Percentiles rank a stretch among this genome's conserved stretches.
These are phyloP conservation scores for Tamandua tetradactyla DNA, from an alignment of 2,797 vertebrate genomes.

Conservation along the genomic window DNA sequence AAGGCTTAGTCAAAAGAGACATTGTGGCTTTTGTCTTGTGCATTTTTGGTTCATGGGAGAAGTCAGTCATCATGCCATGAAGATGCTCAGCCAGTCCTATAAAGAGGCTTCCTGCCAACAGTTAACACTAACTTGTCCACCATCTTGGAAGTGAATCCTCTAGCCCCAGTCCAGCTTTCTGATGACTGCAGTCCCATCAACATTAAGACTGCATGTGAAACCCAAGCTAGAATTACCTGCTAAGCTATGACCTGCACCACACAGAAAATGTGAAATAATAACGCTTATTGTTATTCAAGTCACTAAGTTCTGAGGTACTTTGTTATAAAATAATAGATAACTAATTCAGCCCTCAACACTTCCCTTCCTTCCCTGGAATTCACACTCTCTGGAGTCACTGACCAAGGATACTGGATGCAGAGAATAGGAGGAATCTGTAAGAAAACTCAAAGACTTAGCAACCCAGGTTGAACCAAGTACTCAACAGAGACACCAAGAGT, in stretches of 20 bases:
- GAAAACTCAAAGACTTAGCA: conserved; percentile 10
- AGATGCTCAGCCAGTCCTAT: neutral
- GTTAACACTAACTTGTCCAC: neutral
- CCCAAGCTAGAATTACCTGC: neutral
- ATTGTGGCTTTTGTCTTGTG: neutral
- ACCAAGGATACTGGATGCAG: neutral
- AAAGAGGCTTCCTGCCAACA: neutral
- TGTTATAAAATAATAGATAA: neutral
- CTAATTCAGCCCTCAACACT: neutral
- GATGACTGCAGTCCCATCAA: neutral
- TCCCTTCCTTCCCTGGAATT: conserved; percentile 16
- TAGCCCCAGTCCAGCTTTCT: neutral
- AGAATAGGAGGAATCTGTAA: neutral
- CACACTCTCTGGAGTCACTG: conserved; percentile 15
- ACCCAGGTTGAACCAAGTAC: neutral
- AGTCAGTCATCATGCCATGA: neutral
- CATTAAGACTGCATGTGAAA: neutral
- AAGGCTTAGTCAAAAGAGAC: neutral
- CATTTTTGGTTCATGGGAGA: neutral
- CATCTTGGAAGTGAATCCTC: conserved; percentile 1
- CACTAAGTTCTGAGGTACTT: neutral
- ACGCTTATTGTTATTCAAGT: neutral
- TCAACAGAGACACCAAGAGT: neutral
- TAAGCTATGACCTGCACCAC: neutral
- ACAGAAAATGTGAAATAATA: neutral